Evolutionary conservation across 2,113 vertebrate species (phyloP), one percentile per base, ranked within the genome.

Genomic region (human): DNA sequence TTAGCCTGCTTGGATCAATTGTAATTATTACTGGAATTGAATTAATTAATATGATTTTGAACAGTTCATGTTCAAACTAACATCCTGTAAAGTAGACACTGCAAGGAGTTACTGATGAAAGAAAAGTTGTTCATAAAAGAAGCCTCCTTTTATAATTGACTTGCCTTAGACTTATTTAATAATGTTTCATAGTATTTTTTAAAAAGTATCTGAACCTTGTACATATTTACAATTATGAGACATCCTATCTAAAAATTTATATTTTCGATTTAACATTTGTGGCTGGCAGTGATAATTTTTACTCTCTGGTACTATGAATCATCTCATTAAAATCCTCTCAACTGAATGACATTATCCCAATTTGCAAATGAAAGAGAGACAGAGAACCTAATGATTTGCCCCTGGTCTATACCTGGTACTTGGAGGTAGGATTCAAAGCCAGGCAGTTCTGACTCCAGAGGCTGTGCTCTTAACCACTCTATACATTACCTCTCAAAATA

Each of bases 41-140:
- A 80, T 66, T 57, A 93, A 45, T 61, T 59, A 59, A 87, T 52
- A 13, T 72, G 57, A 83, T 66, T 92, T 89, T 86, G 72, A 96
- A 81, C n/a, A 72, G 7, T 86, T 75, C 6, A 17, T 52, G 35
- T 84, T 94, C 90, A 76, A 80, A 64, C 1, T 25, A 93, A 35
- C 8, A 93, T 55, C 52, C 52, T 55, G 52, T 35, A 73, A 89
- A 79, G 23, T 52, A 12, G 13, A 83, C 43, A 94, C 20, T 50
- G 6, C 12, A 89, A 85, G 23, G 55, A 86, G 52, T 89, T 75
- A 89, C 40, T 85, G 40, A 79, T 66, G 11, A 72, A 93, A 85
- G 20, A 90, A 82, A 90, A 90, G 90, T 73, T 79, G 14, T 40
- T 50, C 32, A 83, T 23, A 68, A 87, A 89, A 43, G 64, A 61